These are phyloP conservation scores for Sebastes steindachneri DNA, from an alignment of 2,797 vertebrate genomes.

Conservation along the genomic window DNA sequence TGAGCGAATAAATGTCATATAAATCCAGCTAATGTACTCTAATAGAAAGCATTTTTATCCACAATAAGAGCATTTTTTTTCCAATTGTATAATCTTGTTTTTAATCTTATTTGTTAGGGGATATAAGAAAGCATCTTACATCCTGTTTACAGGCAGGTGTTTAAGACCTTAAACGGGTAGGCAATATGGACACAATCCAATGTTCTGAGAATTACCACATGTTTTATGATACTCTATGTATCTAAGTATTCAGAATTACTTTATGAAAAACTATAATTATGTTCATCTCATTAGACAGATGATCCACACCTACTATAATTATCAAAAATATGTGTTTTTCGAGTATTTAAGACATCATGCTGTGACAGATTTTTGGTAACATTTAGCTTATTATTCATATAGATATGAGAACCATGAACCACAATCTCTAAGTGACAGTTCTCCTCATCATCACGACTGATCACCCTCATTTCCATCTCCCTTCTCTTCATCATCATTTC, in stretches of 20 bases:
- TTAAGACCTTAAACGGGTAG: background rate
- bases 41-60: background rate
- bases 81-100: background rate
- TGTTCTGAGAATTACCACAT: background rate
- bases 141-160: background rate
- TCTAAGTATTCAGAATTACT: background rate
- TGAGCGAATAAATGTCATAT: background rate
- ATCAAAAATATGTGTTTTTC: background rate
- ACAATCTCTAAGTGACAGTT: background rate
- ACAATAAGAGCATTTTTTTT: background rate
- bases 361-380: background rate
- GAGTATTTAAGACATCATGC: background rate
- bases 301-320: background rate
- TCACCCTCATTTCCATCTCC: background rate
- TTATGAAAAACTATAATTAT: background rate
- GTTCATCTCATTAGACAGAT: background rate
- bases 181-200: background rate
- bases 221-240: background rate
- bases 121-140: background rate
- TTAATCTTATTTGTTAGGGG: background rate
- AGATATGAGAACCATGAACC: background rate
- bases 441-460: background rate
- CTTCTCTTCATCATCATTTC: background rate
- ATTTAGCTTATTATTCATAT: background rate
- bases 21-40: background rate